Conservation (phyloP, 2,888 invertebrate species). For the Rhodophaea formosa region DNA sequence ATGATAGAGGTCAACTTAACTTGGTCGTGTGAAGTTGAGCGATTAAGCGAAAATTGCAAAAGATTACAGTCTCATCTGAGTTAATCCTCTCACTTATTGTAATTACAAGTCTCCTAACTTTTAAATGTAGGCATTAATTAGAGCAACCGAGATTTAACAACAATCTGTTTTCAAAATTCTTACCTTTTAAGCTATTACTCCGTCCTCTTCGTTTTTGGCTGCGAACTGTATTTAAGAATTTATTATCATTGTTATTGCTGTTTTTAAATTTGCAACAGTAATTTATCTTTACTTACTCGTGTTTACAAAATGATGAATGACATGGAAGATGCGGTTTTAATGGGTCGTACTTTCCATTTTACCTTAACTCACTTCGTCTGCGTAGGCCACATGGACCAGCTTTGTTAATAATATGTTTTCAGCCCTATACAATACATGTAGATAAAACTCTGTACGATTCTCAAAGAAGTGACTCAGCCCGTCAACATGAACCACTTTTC, state of each 20-base stretch:
- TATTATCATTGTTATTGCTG: constrained; percentile 1
- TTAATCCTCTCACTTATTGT: constrained; percentile 64
- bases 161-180: background rate
- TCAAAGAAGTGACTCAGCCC: no score
- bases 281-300: no score
- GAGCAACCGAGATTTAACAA: constrained; percentile 53
- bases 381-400: no score
- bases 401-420: no score
- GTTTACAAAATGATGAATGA: no score
- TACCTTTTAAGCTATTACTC: background rate
- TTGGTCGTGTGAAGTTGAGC: constrained; percentile 55
- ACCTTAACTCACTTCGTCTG: no score
- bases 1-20: constrained; percentile 42
- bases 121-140: constrained; percentile 68
- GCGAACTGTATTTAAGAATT: background rate
- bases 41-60: constrained; percentile 78
- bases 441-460: no score
- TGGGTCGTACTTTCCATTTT: no score
- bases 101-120: constrained; percentile 69
- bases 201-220: constrained; percentile 3
- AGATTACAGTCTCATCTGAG: constrained; percentile 63
- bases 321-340: no score
- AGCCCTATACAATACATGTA: no score
- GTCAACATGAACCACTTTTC: no score
- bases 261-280: background rate